These are phyloP conservation scores for Todiramphus chloris DNA, from an alignment of 2,113 vertebrate genomes.

Conservation along the genomic window DNA sequence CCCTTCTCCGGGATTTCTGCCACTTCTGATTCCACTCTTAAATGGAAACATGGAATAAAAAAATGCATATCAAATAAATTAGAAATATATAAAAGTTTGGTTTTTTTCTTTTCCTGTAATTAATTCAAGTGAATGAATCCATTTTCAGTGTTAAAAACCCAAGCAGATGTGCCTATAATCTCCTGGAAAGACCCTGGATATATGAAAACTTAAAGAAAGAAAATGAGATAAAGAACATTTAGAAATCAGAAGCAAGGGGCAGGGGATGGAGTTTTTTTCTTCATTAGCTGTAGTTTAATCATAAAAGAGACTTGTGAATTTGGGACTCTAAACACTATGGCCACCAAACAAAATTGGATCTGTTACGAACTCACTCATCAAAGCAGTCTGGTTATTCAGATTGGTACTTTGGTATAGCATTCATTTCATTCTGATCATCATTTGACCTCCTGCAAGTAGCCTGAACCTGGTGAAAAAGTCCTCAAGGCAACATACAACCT, in stretches of 20 bases:
- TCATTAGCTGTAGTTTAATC: not conserved
- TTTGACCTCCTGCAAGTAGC: not conserved
- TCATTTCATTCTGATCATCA: not conserved
- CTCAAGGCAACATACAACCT: not conserved
- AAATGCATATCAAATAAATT: not conserved
- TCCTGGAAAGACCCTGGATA: not conserved
- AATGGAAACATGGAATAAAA: not conserved
- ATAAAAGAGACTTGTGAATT: not conserved
- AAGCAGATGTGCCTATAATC: not conserved
- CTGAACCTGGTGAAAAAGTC: not conserved
- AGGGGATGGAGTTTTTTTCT: not conserved
- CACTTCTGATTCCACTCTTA: not conserved
- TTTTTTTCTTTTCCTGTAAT: not conserved
- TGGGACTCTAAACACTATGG: not conserved
- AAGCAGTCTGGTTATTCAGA: not conserved
- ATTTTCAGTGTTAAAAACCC: not conserved
- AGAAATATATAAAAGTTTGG: not conserved
- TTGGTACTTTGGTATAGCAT: not conserved
- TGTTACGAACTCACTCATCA: not conserved
- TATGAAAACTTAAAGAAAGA: not conserved
- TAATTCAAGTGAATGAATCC: not conserved
- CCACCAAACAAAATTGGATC: not conserved
- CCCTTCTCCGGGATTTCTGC: not conserved
- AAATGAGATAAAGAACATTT: not conserved
- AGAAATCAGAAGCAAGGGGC: not conserved